phyloP scores from a whole-genome alignment of 2,888 invertebrate species.

The Agapostemon virescens region DNA sequence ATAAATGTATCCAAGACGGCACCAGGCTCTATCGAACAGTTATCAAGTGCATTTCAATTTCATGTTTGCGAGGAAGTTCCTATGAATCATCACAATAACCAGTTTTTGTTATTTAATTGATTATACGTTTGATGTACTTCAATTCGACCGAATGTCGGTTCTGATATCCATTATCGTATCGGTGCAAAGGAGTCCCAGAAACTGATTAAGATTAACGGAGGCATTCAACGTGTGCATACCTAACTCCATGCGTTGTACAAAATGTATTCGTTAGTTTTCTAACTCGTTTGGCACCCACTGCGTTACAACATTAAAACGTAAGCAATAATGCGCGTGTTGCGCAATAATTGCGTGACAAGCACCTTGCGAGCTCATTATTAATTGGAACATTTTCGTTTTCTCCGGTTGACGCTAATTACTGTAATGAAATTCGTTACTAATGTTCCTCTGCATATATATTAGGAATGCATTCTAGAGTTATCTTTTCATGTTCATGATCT shows the following conservation, averaged over 20 bases:
- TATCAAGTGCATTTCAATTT: constrained; percentile 14
- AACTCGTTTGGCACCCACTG: constrained; percentile 47
- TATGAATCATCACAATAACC: constrained; percentile 29
- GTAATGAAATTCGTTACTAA: constrained; percentile 27
- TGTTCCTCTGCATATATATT: constrained; percentile 23
- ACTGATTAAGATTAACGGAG: background rate
- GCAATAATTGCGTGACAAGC: constrained; percentile 21
- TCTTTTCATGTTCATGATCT: constrained; percentile 24
- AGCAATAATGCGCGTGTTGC: background rate
- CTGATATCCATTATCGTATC: background rate
- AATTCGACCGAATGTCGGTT: background rate
- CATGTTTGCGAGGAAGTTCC: constrained; percentile 49
- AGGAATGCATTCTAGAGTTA: constrained; percentile 16
- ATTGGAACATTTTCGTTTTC: constrained; percentile 10
- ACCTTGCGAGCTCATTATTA: constrained; percentile 18
- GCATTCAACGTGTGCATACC: constrained; percentile 8
- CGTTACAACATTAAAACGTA: constrained; percentile 23
- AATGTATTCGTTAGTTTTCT: constrained; percentile 39
- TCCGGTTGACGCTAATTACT: constrained; percentile 22
- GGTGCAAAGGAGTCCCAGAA: background rate
- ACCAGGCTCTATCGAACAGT: background rate
- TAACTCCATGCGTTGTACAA: constrained; percentile 32
- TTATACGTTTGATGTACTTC: background rate
- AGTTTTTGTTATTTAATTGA: constrained; percentile 15
- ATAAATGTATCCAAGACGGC: background rate